Evolutionary conservation across 2,888 invertebrate species (phyloP).

Genomic region (Limenitis camilla): DNA sequence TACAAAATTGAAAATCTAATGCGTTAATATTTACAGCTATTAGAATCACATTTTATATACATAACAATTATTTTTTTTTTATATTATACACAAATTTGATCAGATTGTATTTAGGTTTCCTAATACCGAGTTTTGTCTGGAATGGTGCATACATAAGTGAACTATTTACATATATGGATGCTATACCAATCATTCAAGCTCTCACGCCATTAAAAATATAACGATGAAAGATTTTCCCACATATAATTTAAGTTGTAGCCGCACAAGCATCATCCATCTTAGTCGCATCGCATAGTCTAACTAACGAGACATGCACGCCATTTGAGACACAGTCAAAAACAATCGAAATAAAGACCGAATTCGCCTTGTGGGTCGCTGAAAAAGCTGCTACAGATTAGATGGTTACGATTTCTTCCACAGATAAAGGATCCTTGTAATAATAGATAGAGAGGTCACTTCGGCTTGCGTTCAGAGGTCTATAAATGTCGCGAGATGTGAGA

Average conservation of each 20-base stretch:
- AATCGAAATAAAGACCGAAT: slow-evolving; percentile 35
- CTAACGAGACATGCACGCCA: slow-evolving; percentile 36
- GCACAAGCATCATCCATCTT: slow-evolving; percentile 37
- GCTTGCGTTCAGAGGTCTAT: slow-evolving; percentile 38
- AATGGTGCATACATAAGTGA: too few species aligned
- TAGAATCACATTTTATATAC: too few species aligned
- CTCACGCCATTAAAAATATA: slow-evolving; percentile 27
- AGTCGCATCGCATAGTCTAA: slow-evolving; percentile 26
- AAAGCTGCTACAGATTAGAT: slow-evolving; percentile 39
- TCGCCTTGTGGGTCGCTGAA: slow-evolving; percentile 27
- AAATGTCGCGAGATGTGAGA: slow-evolving; percentile 53
- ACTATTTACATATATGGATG: neutral
- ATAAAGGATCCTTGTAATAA: slow-evolving; percentile 43
- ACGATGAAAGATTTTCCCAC: slow-evolving; percentile 39
- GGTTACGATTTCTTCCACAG: slow-evolving; percentile 34
- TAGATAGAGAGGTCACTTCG: slow-evolving; percentile 44
- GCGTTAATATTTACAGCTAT: too few species aligned
- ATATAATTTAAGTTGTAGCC: slow-evolving; percentile 22
- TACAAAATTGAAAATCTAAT: too few species aligned
- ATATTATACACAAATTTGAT: too few species aligned
- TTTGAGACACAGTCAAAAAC: slow-evolving; percentile 34
- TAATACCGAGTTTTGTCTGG: too few species aligned
- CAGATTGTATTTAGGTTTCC: too few species aligned
- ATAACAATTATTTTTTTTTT: too few species aligned
- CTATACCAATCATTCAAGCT: slow-evolving; percentile 30